Evolutionary conservation across 64 coral and sea anemone species (phyloP).

Genomic region (Montipora cactus): DNA sequence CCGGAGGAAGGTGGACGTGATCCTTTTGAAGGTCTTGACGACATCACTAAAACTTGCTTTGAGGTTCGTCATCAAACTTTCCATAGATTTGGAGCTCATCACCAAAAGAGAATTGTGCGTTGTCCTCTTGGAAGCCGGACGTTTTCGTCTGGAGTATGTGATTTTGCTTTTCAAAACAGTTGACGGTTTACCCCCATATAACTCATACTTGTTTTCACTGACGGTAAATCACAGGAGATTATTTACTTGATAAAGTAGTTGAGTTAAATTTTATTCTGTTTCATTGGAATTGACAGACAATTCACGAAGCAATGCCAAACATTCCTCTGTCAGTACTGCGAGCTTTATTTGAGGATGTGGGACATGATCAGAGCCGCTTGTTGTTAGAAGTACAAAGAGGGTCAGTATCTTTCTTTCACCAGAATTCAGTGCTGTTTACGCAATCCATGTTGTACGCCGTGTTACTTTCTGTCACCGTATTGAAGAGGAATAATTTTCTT

Average conservation of each 20-base stretch:
- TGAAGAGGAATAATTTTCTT: neutral
- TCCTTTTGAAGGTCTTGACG: slow-evolving; percentile 85
- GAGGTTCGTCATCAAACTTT: slow-evolving; percentile 62
- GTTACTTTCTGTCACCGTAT: neutral
- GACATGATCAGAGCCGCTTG: slow-evolving; percentile 69
- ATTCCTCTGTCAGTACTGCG: slow-evolving; percentile 80
- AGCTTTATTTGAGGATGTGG: slow-evolving; percentile 83
- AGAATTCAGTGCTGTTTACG: neutral
- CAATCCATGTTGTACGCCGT: neutral
- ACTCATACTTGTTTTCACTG: too few relatives aligned
- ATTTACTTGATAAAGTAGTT: too few relatives aligned
- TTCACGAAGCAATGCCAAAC: slow-evolving; percentile 87
- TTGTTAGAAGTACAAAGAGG: slow-evolving; percentile 92
- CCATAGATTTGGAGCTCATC: too few relatives aligned
- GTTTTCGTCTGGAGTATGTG: too few relatives aligned
- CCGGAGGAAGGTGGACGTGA: slow-evolving; percentile 55
- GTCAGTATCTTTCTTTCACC: slow-evolving; percentile 32
- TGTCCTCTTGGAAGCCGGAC: too few relatives aligned
- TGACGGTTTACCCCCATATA: too few relatives aligned
- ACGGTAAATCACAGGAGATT: too few relatives aligned
- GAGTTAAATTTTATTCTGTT: neutral
- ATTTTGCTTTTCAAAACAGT: too few relatives aligned
- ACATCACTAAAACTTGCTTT: slow-evolving; percentile 85
- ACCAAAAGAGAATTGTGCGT: too few relatives aligned
- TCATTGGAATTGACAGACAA: slow-evolving; percentile 63